Evolutionary conservation across 2,113 vertebrate genomes (phyloP).

Genomic region (Pagrus major): DNA sequence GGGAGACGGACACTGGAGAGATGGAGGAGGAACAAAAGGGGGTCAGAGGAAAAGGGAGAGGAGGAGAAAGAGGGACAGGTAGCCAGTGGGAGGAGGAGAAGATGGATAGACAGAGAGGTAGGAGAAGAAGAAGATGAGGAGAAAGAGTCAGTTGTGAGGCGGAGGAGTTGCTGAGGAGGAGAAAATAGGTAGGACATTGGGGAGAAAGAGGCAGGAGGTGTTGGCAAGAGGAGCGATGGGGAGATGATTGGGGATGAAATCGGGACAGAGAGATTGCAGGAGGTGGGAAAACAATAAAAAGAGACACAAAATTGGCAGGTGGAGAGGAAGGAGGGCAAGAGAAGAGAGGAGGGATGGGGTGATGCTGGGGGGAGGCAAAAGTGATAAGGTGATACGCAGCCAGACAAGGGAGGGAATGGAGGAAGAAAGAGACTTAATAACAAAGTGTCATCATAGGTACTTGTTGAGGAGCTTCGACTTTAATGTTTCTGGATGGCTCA

Average conservation of each 20-base stretch:
- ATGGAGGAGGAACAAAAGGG: slow-evolving; percentile 16
- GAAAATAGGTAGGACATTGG: slow-evolving; percentile 2
- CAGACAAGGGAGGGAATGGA: not conserved
- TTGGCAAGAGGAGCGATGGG: slow-evolving; percentile 21
- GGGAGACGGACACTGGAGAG: slow-evolving; percentile 15
- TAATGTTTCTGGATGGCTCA: not conserved
- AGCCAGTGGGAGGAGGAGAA: not conserved
- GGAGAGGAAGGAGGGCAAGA: slow-evolving; percentile 8
- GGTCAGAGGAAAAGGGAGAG: not conserved
- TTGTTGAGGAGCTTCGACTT: not conserved
- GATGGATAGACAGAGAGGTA: not conserved
- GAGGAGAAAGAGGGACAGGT: slow-evolving; percentile 4
- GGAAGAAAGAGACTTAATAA: not conserved
- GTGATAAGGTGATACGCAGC: not conserved
- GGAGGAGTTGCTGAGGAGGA: not conserved
- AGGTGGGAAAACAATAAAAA: slow-evolving; percentile 41
- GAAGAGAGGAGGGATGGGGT: slow-evolving; percentile 2
- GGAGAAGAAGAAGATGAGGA: not conserved
- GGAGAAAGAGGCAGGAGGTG: slow-evolving; percentile 12
- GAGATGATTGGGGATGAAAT: slow-evolving; percentile 16
- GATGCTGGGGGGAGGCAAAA: slow-evolving; percentile 28
- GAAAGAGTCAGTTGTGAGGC: not conserved
- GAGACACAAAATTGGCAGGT: slow-evolving; percentile 44
- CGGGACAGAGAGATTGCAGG: slow-evolving; percentile 6
- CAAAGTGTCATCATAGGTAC: too few species aligned